Evolutionary conservation across 1,140 invertebrate species (phyloP).

Genomic region (Drosophila micromelanica): DNA sequence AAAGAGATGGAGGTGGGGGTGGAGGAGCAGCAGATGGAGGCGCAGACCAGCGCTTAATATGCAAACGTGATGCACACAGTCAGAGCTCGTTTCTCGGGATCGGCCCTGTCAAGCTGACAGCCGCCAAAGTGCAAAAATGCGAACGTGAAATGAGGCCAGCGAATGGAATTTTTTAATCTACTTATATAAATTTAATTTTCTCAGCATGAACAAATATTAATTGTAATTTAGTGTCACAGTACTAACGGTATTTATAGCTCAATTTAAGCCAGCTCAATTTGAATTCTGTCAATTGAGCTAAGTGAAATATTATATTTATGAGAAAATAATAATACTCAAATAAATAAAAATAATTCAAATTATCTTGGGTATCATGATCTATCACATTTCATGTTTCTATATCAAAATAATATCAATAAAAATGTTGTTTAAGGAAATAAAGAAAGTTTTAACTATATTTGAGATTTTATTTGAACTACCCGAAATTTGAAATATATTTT

Average conservation of each 20-base stretch:
- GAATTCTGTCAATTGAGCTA: background rate
- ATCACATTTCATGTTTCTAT: no score
- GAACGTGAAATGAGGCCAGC: slow-evolving; percentile 62
- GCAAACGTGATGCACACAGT: slow-evolving; percentile 64
- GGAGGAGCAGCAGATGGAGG: slow-evolving; percentile 7
- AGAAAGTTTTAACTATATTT: no score
- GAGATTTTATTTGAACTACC: no score
- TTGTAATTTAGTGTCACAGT: background rate
- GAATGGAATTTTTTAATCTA: slow-evolving; percentile 45
- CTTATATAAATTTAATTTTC: slow-evolving; percentile 4
- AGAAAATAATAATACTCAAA: background rate
- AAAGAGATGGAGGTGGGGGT: slow-evolving; percentile 1
- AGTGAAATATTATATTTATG: background rate
- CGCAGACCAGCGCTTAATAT: slow-evolving; percentile 59
- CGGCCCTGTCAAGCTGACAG: slow-evolving; percentile 41
- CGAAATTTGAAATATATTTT: no score
- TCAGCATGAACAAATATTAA: slow-evolving; percentile 1
- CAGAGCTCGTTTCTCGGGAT: slow-evolving; percentile 42
- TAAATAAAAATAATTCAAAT: background rate
- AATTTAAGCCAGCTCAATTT: no score
- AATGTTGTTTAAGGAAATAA: no score
- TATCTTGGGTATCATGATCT: no score
- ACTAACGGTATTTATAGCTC: no score
- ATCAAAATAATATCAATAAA: no score
- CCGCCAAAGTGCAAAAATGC: slow-evolving; percentile 69